A percentile compares a stretch with the other conserved stretches of the same genome.
Evolutionary conservation across 2,113 vertebrate species (phyloP).

Genomic region (Pheucticus melanocephalus): DNA sequence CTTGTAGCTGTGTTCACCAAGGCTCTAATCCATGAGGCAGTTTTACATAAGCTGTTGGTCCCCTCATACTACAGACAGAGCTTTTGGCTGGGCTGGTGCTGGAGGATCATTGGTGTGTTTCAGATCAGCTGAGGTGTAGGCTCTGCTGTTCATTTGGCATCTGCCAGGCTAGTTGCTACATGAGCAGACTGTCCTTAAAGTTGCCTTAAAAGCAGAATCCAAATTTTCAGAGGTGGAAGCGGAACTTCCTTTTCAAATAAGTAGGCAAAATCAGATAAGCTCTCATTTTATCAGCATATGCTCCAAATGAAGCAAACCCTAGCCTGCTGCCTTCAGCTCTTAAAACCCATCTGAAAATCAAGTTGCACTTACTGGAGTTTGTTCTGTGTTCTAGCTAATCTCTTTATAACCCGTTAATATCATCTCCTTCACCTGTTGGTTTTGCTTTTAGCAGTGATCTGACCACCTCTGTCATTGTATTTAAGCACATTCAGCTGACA

Average conservation of each 20-base stretch:
- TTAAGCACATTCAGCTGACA: constrained; percentile 16
- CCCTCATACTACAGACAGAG: not conserved
- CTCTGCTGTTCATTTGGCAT: not conserved
- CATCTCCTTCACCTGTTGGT: not conserved
- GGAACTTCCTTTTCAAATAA: not conserved
- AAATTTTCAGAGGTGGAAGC: not conserved
- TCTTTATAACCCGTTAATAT: not conserved
- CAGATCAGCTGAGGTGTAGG: not conserved
- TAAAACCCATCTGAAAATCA: not conserved
- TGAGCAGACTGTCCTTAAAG: not conserved
- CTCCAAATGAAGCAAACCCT: not conserved
- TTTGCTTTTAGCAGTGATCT: constrained; percentile 28
- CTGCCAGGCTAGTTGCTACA: not conserved
- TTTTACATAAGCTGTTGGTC: not conserved
- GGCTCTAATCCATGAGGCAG: not conserved
- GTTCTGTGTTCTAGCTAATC: not conserved
- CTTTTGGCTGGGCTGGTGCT: not conserved
- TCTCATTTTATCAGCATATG: not conserved
- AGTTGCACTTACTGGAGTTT: not conserved
- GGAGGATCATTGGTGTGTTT: not conserved
- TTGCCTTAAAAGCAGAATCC: not conserved
- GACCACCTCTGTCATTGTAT: not conserved
- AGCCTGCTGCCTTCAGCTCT: not conserved
- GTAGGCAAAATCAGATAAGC: not conserved
- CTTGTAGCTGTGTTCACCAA: not conserved